Conservation (phyloP, 2,888 invertebrate genomes). For the Folsomia manolachei region DNA sequence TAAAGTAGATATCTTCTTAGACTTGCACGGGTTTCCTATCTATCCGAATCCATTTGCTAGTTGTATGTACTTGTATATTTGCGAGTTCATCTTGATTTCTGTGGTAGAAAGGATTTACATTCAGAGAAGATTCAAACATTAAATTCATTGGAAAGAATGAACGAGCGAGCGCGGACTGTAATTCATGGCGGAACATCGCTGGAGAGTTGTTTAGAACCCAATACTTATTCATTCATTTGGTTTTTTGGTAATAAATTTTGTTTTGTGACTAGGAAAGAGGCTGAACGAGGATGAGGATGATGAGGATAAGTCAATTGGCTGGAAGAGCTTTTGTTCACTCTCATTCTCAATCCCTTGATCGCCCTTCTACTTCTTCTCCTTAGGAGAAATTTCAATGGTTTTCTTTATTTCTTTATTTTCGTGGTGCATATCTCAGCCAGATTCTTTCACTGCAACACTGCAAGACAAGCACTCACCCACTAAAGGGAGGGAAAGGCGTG, state of each 20-base stretch:
- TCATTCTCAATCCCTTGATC: constrained; percentile 5
- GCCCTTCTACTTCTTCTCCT: not conserved
- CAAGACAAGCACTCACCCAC: constrained; percentile 22
- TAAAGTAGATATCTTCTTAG: too few relatives aligned
- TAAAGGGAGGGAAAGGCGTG: not conserved
- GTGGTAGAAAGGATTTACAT: constrained; percentile 6
- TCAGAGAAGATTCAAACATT: not conserved
- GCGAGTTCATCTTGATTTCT: not conserved
- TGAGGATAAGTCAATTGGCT: constrained; percentile 45
- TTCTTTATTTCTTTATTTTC: not conserved
- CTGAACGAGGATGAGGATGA: constrained; percentile 37
- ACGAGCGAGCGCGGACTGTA: not conserved
- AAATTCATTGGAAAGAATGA: constrained; percentile 16
- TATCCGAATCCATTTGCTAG: too few relatives aligned
- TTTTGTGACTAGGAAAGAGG: constrained; percentile 21
- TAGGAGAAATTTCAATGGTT: not conserved
- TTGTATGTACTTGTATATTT: too few relatives aligned
- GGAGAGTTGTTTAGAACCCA: constrained; percentile 23
- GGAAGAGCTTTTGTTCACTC: constrained; percentile 32
- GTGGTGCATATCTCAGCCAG: not conserved
- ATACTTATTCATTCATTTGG: constrained; percentile 30
- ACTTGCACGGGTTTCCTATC: too few relatives aligned
- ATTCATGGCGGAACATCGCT: not conserved
- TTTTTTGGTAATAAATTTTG: constrained; percentile 30
- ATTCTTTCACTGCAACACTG: too few relatives aligned